Conservation (phyloP, 2,113 vertebrate genomes). For the Podiceps cristatus region DNA sequence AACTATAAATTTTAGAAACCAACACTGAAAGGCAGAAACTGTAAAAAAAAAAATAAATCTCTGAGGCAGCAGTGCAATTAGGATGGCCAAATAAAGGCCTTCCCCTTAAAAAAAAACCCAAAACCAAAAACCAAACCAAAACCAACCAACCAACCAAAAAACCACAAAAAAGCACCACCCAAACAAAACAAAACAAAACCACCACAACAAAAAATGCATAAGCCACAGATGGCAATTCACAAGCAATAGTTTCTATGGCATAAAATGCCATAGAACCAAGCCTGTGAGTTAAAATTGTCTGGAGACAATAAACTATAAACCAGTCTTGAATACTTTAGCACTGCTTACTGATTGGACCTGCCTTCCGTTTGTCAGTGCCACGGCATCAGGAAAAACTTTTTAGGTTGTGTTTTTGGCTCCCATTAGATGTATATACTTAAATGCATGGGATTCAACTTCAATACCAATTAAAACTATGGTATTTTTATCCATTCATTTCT, state of each 20-base stretch:
- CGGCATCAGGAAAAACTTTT: background rate
- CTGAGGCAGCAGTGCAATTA: background rate
- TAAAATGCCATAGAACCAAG: background rate
- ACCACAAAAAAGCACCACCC: too few species aligned
- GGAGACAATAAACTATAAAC: background rate
- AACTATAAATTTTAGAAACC: background rate
- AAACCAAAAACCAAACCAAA: too few species aligned
- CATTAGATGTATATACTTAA: background rate
- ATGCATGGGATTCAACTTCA: background rate
- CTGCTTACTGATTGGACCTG: background rate
- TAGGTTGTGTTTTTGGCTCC: background rate
- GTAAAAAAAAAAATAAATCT: background rate
- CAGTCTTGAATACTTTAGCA: background rate
- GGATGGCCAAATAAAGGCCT: background rate
- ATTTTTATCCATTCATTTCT: background rate
- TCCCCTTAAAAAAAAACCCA: background rate
- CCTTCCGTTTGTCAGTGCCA: background rate
- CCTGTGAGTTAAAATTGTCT: background rate
- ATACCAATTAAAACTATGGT: background rate
- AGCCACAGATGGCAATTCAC: background rate
- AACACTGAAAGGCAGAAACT: background rate
- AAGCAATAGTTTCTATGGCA: background rate
- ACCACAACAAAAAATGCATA: background rate
- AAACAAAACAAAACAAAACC: too few species aligned
- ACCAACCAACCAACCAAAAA: too few species aligned